Evolutionary conservation across 1,140 invertebrate species (phyloP), one percentile per base, ranked within the genome.

Genomic region (Polyergus mexicanus): DNA sequence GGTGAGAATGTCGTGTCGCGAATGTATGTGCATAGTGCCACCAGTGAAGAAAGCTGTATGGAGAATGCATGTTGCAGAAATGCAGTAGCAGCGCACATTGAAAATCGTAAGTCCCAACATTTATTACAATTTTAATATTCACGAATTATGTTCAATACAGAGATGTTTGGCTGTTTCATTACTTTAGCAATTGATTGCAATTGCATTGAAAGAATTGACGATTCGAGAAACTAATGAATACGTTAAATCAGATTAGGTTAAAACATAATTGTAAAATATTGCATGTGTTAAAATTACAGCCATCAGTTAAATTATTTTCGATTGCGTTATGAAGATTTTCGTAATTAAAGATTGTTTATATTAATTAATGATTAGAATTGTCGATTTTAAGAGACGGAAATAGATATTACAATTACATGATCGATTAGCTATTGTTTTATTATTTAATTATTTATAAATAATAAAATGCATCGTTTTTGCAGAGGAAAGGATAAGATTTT

Each of bases 51-150:
- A 54, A n/a, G 28, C 28, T 74, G 16, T 28, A 74, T 58, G 51
- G n/a, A 58, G 32, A 22, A 74, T 25, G 13, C n/a, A 38, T 38
- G 13, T 13, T 35, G 13, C 2, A 51, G 71, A 74, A 32, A 74
- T 74, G n/a, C n/a, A 56, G 13, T 13, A 22, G 32, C 51, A 74
- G 22, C 51, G 35, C 28, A 8, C 51, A 10, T 11, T 7, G 19
- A 56, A 74, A 74, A 74, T 1, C 16, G 69, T 32, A 19, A 74
- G 19, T 38, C 11, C 28, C 22, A 74, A 56, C 3, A 16, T 51
- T 51, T 25, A 51, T 19, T 51, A 51, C 19, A 71, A 32, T 72
- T 74, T 74, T 54, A 74, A 56, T 22, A 25, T 58, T 74, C 13
- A 0, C 58, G 4, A 54, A 25, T 44, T 28, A 11, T 28, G 13